Evolutionary conservation across 1,140 invertebrate species (phyloP).

Genomic region (Sinella curviseta): DNA sequence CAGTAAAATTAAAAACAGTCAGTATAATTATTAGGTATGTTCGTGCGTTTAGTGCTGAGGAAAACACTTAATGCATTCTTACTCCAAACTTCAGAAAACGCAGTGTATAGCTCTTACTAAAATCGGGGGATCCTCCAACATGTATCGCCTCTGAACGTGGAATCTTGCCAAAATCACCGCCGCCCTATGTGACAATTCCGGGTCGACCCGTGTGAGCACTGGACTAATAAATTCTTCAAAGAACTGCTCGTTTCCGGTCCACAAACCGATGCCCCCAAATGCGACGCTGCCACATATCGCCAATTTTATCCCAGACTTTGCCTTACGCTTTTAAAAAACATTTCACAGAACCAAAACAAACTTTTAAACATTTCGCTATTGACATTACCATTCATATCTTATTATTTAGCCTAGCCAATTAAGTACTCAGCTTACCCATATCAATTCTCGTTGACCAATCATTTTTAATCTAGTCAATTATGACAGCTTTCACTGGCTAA

Average conservation of each 20-base stretch:
- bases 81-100: background rate
- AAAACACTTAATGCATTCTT: background rate
- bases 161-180: conserved; percentile 74
- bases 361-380: too few species aligned
- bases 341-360: too few species aligned
- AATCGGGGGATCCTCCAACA: conserved; percentile 61
- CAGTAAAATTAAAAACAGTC: conserved; percentile 46
- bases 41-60: background rate
- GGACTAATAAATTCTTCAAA: conserved; percentile 73
- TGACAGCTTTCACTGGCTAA: too few species aligned
- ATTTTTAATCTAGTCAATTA: too few species aligned
- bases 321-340: too few species aligned
- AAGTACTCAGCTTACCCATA: conserved; percentile 28
- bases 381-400: too few species aligned
- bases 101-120: conserved; percentile 59
- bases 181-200: conserved; percentile 77
- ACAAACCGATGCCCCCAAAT: conserved; percentile 66
- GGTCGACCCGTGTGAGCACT: conserved; percentile 65
- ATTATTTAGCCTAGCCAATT: too few species aligned
- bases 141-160: conserved; percentile 66
- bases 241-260: conserved; percentile 73
- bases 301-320: conserved; percentile 58
- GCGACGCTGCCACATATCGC: conserved; percentile 62
- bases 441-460: conserved; percentile 21
- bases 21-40: too few species aligned